phyloP scores from a whole-genome alignment of 1,140 invertebrate genomes.

The Conopomorpha cramerella region DNA sequence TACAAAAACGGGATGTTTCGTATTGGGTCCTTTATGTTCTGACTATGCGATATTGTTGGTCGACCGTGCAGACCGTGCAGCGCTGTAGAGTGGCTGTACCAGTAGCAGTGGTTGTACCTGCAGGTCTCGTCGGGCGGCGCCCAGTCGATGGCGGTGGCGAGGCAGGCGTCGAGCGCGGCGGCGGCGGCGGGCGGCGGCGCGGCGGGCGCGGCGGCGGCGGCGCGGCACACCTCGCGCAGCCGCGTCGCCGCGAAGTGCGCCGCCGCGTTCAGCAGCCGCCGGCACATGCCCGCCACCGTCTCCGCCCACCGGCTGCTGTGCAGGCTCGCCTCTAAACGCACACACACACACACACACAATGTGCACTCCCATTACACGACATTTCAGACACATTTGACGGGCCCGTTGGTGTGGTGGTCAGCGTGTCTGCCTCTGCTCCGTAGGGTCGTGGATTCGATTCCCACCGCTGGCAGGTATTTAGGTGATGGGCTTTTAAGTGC shows the following conservation, averaged over 20 bases:
- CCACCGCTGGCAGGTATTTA: background rate
- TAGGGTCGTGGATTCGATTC: background rate
- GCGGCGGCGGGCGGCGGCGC: slow-evolving; percentile 17
- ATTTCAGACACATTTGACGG: no score
- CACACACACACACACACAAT: no score
- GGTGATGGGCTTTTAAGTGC: no score
- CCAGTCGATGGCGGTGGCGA: slow-evolving; percentile 33
- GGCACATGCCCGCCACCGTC: slow-evolving; percentile 24
- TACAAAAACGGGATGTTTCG: no score
- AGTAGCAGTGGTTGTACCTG: no score
- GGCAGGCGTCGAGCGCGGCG: slow-evolving; percentile 29
- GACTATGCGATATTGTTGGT: no score
- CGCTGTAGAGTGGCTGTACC: no score
- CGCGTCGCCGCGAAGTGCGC: slow-evolving; percentile 30
- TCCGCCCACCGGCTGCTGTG: slow-evolving; percentile 33
- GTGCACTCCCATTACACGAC: no score
- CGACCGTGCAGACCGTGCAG: no score
- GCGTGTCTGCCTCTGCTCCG: no score
- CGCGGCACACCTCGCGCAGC: slow-evolving; percentile 17
- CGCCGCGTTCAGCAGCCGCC: slow-evolving; percentile 28
- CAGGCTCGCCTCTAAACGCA: slow-evolving; percentile 18
- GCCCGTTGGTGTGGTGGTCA: no score
- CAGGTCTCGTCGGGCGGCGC: slow-evolving; percentile 32
- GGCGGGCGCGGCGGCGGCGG: slow-evolving; percentile 8
- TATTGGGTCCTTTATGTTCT: no score